phyloP scores from a whole-genome alignment of 1,140 invertebrate genomes.

The roundworm (Caenorhabditis elegans) region DNA sequence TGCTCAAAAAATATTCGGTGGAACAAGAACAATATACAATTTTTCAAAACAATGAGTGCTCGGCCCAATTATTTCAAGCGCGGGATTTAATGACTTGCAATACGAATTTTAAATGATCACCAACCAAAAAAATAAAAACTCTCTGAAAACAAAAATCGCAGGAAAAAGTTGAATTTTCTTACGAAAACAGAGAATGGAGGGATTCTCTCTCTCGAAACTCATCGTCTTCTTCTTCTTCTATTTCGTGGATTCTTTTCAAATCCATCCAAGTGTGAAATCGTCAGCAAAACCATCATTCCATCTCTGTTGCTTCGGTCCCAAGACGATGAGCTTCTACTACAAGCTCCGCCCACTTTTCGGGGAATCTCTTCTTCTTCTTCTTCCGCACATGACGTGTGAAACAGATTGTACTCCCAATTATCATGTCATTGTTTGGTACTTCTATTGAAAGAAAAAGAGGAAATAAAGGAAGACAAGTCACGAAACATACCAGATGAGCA shows the following conservation, averaged over 20 bases:
- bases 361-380: not conserved
- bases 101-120: no score
- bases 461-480: constrained; percentile 29
- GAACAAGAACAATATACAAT: no score
- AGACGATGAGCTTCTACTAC: not conserved
- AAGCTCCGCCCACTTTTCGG: not conserved
- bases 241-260: constrained; percentile 23
- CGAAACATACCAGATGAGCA: constrained; percentile 29
- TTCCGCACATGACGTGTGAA: not conserved
- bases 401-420: constrained; percentile 26
- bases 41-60: no score
- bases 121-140: no score
- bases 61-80: no score
- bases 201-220: not conserved
- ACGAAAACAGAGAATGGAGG: not conserved
- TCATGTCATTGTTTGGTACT: constrained; percentile 26
- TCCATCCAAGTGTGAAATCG: constrained; percentile 23
- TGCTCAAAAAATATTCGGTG: no score
- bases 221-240: not conserved
- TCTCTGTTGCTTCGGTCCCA: not conserved
- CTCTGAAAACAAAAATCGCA: not conserved
- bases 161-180: not conserved
- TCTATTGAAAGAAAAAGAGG: not conserved
- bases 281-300: not conserved
- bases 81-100: no score